A percentile compares a stretch with the other conserved stretches of the same genome.
Conservation (phyloP, 2,797 vertebrate genomes). For the Basileuterus tristriatus region DNA sequence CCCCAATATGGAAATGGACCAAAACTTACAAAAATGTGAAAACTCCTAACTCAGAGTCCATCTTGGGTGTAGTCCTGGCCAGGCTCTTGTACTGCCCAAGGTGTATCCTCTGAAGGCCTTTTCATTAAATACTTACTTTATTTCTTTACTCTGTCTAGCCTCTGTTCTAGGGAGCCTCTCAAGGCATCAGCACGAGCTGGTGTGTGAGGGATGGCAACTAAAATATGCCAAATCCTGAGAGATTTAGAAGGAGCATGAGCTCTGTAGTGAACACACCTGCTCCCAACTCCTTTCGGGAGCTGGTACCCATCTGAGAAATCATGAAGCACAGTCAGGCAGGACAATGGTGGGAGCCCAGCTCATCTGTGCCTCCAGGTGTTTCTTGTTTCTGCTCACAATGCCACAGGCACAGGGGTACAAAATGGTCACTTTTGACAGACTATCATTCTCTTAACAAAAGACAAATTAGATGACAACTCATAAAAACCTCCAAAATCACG, state of each 20-base stretch:
- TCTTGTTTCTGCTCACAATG: neutral
- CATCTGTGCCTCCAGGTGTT: neutral
- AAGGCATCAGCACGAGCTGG: fast-evolving
- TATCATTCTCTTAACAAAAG: neutral
- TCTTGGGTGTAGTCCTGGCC: no score
- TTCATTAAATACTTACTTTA: neutral
- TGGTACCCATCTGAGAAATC: neutral
- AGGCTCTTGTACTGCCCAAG: neutral
- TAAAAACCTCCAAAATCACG: fast-evolving
- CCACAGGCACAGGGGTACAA: neutral
- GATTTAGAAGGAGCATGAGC: neutral
- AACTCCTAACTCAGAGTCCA: no score
- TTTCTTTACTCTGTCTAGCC: neutral
- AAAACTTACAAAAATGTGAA: neutral
- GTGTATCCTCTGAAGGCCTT: neutral
- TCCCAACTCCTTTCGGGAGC: neutral
- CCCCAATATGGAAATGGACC: neutral
- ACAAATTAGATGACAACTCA: neutral
- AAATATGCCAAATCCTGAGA: neutral
- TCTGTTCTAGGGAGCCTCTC: neutral
- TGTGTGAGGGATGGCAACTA: neutral
- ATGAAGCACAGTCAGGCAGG: neutral
- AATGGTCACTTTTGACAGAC: neutral
- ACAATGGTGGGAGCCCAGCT: neutral
- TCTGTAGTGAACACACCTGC: neutral